Evolutionary conservation across 2,888 invertebrate genomes (phyloP).

Genomic region (Slavum lentiscoides): DNA sequence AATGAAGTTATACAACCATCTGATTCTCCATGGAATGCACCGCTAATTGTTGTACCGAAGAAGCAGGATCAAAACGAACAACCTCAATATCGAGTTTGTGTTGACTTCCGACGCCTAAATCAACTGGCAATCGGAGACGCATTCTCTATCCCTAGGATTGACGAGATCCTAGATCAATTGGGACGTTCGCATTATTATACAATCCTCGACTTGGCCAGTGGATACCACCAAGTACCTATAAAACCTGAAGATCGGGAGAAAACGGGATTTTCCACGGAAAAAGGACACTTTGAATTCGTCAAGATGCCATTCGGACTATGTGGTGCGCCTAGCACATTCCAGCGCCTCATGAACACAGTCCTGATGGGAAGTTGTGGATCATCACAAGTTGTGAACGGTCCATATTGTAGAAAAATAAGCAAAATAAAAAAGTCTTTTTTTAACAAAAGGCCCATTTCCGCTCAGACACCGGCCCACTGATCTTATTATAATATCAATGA

Average conservation of each 20-base stretch:
- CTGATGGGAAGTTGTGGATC: background rate
- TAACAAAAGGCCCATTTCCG: no score
- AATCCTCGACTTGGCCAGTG: background rate
- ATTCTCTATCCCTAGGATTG: conserved; percentile 9
- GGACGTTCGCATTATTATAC: background rate
- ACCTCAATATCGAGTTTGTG: no score
- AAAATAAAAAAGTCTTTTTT: no score
- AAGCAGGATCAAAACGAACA: no score
- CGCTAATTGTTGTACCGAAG: no score
- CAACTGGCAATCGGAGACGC: background rate
- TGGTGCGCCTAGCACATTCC: conserved; percentile 10
- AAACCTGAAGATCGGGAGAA: background rate
- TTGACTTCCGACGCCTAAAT: no score
- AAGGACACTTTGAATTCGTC: background rate
- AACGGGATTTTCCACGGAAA: background rate
- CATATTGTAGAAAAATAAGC: no score
- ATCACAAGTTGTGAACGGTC: no score
- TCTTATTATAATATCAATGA: no score
- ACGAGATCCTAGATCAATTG: conserved; percentile 9
- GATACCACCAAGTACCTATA: conserved; percentile 8
- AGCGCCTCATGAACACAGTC: background rate
- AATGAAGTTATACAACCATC: no score
- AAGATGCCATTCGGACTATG: conserved; percentile 6
- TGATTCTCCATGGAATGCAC: no score
- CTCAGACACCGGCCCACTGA: no score